Evolutionary conservation across 2,113 vertebrate genomes (phyloP).

Genomic region (Phaethornis superciliosus): DNA sequence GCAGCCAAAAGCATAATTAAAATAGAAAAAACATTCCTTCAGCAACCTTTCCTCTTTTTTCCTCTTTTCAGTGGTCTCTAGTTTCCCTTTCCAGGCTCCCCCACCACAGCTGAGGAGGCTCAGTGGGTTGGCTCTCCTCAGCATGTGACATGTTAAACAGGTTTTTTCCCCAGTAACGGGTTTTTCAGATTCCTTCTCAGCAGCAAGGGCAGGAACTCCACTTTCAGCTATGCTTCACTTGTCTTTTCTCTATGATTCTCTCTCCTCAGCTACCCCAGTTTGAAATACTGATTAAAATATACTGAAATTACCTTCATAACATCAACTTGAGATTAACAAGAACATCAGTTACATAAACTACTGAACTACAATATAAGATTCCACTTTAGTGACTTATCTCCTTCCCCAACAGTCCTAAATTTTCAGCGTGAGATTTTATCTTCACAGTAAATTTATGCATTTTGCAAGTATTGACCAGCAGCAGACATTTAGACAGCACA

Average conservation of each 20-base stretch:
- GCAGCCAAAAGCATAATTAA: not conserved
- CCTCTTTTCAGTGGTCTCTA: not conserved
- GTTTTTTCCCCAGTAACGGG: not conserved
- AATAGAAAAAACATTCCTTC: not conserved
- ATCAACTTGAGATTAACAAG: not conserved
- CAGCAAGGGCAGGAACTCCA: not conserved
- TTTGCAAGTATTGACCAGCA: not conserved
- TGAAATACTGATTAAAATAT: not conserved
- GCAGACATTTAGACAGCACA: not conserved
- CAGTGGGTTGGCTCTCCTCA: not conserved
- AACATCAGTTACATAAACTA: not conserved
- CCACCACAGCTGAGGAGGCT: not conserved
- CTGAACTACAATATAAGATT: not conserved
- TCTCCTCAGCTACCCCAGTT: not conserved
- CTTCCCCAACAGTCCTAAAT: not conserved
- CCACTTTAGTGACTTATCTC: not conserved
- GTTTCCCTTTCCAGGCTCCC: not conserved
- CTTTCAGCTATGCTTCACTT: not conserved
- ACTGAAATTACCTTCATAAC: not conserved
- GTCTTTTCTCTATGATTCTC: not conserved
- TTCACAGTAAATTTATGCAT: not conserved
- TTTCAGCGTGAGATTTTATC: not conserved
- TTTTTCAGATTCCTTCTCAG: not conserved
- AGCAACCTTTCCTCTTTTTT: not conserved
- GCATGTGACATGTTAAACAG: fast-evolving